A percentile compares a stretch with the other conserved stretches of the same genome.
These are phyloP conservation scores for Ciconia maguari DNA, from an alignment of 2,113 vertebrate species.

Conservation along the genomic window DNA sequence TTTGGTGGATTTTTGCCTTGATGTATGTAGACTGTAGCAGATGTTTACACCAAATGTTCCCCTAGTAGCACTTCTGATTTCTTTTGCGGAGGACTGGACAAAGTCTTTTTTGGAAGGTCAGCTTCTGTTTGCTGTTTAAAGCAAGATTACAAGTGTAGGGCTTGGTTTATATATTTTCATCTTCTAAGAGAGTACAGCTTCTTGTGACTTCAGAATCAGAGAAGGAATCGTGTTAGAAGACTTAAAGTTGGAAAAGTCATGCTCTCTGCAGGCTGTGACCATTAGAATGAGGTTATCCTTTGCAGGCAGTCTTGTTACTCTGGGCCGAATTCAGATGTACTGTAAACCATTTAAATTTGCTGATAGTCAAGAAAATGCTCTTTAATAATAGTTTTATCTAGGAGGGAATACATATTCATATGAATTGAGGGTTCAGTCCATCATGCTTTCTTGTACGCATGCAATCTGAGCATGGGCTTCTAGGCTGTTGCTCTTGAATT, in stretches of 20 bases:
- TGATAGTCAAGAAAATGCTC: background rate
- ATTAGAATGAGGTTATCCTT: background rate
- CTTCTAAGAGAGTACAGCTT: background rate
- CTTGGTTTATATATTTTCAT: background rate
- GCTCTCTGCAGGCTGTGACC: background rate
- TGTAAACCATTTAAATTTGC: background rate
- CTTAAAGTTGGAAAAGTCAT: background rate
- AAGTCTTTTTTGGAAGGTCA: slow-evolving; percentile 19
- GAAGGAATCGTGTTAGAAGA: background rate
- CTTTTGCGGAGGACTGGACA: slow-evolving; percentile 2
- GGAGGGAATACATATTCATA: background rate
- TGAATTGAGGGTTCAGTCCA: background rate
- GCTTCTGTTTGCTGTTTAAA: slow-evolving; percentile 5
- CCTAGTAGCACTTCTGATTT: background rate
- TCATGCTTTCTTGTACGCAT: background rate
- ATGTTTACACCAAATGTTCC: background rate
- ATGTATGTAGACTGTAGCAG: background rate
- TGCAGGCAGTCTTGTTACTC: background rate
- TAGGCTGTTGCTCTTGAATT: background rate
- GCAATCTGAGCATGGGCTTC: background rate
- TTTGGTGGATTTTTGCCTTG: slow-evolving; percentile 7
- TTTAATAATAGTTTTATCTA: background rate
- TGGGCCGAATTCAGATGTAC: background rate
- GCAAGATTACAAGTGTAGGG: background rate
- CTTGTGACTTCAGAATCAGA: background rate